These are phyloP conservation scores for Rotaria macrura DNA, from an alignment of 2,888 invertebrate genomes.

Conservation along the genomic window DNA sequence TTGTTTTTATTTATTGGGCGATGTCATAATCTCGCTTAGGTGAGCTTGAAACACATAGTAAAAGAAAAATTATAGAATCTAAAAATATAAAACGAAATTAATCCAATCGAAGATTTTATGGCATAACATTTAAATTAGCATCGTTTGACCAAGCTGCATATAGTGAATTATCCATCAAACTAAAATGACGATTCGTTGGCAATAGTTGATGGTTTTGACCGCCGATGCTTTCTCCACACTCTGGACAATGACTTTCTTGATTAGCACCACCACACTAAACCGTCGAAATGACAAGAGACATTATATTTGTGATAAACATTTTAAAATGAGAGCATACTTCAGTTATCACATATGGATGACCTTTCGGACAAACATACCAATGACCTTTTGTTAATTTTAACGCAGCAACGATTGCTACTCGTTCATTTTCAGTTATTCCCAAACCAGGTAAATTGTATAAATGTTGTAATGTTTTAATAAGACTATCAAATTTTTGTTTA, in stretches of 20 bases:
- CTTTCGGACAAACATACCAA: slow-evolving; percentile 65
- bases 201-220: slow-evolving; percentile 33
- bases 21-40: too few relatives aligned
- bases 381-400: slow-evolving; percentile 56
- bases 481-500: neutral
- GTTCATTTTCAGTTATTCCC: slow-evolving; percentile 51
- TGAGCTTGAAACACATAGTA: too few relatives aligned
- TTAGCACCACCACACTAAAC: slow-evolving; percentile 34
- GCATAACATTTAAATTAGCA: neutral
- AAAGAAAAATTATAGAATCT: neutral
- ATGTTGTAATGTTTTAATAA: neutral
- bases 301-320: neutral
- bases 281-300: neutral
- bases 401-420: slow-evolving; percentile 55
- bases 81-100: neutral
- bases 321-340: slow-evolving; percentile 16
- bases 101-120: neutral
- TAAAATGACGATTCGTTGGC: slow-evolving; percentile 26
- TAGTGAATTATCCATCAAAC: slow-evolving; percentile 35
- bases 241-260: slow-evolving; percentile 33
- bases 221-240: slow-evolving; percentile 34
- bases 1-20: too few relatives aligned
- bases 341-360: slow-evolving; percentile 36
- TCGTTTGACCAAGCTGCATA: slow-evolving; percentile 33
- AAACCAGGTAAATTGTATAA: neutral